Conservation (phyloP, 2,888 invertebrate genomes). For the Carpatolechia fugitivella region DNA sequence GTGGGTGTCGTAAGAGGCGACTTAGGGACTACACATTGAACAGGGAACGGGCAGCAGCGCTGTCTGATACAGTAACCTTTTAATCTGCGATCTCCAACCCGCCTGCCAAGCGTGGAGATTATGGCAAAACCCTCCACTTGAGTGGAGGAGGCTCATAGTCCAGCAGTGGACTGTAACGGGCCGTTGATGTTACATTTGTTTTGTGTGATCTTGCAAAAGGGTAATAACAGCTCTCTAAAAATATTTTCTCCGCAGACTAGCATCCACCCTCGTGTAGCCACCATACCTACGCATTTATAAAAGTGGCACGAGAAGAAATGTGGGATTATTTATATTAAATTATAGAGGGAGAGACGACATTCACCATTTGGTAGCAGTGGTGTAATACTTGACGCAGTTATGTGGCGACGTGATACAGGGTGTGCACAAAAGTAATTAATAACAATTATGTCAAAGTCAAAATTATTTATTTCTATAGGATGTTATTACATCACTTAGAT, state of each 20-base stretch:
- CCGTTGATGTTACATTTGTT: too few relatives aligned
- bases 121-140: too few relatives aligned
- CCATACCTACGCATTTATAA: constrained; percentile 18
- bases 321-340: constrained; percentile 22
- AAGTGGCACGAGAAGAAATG: constrained; percentile 19
- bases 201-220: neutral
- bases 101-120: too few relatives aligned
- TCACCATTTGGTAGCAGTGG: neutral
- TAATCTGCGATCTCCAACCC: too few relatives aligned
- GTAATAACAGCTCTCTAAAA: constrained; percentile 5
- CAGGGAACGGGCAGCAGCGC: too few relatives aligned
- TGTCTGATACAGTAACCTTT: too few relatives aligned
- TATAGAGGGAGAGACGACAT: constrained; percentile 12
- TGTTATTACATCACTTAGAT: too few relatives aligned
- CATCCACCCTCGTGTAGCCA: constrained; percentile 5
- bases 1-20: too few relatives aligned
- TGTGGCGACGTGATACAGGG: neutral
- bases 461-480: too few relatives aligned
- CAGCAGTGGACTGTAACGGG: too few relatives aligned
- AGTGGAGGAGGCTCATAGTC: too few relatives aligned
- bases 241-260: neutral
- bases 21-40: too few relatives aligned
- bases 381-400: neutral
- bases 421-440: neutral
- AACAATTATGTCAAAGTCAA: neutral